Evolutionary conservation across 2,797 vertebrate species (phyloP).

Genomic region (Cuniculus paca): DNA sequence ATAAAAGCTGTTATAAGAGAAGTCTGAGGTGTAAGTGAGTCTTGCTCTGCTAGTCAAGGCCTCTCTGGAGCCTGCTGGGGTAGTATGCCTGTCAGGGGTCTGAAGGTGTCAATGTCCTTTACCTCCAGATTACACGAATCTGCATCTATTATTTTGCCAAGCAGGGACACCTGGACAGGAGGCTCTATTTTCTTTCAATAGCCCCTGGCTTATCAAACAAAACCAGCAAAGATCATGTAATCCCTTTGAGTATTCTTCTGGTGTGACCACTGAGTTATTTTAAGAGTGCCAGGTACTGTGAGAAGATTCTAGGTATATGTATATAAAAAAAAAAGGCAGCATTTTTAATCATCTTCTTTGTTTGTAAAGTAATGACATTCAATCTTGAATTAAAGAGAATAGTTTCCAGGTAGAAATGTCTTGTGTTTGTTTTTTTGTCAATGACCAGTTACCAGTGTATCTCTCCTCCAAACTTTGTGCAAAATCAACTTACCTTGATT

Average conservation of each 20-base stretch:
- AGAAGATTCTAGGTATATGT: slow-evolving; percentile 64
- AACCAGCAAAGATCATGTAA: slow-evolving; percentile 81
- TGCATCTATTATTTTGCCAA: slow-evolving; percentile 85
- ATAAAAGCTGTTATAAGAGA: slow-evolving; percentile 78
- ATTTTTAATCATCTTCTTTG: slow-evolving; percentile 81
- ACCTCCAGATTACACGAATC: slow-evolving; percentile 84
- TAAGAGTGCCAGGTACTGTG: slow-evolving; percentile 71
- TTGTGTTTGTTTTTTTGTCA: slow-evolving; percentile 60
- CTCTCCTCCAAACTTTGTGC: slow-evolving; percentile 66
- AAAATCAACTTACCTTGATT: slow-evolving; percentile 79
- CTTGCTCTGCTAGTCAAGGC: slow-evolving; percentile 63
- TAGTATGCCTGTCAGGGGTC: slow-evolving; percentile 76
- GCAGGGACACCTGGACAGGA: slow-evolving; percentile 86
- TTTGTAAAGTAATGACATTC: slow-evolving; percentile 82
- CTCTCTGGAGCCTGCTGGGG: slow-evolving; percentile 62
- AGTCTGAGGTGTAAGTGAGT: slow-evolving; percentile 59
- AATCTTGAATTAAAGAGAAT: slow-evolving; percentile 79
- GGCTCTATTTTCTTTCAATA: slow-evolving; percentile 84
- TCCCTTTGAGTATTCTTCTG: slow-evolving; percentile 83
- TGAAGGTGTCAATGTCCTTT: slow-evolving; percentile 80
- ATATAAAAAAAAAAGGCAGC: slow-evolving; percentile 62
- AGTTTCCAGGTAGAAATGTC: slow-evolving; percentile 77
- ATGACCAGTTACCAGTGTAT: slow-evolving; percentile 42
- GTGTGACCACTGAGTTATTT: slow-evolving; percentile 73
- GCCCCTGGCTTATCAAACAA: slow-evolving; percentile 85